These are phyloP conservation scores for Caenorhabditis latens DNA, from an alignment of 1,140 invertebrate species.

Conservation along the genomic window DNA sequence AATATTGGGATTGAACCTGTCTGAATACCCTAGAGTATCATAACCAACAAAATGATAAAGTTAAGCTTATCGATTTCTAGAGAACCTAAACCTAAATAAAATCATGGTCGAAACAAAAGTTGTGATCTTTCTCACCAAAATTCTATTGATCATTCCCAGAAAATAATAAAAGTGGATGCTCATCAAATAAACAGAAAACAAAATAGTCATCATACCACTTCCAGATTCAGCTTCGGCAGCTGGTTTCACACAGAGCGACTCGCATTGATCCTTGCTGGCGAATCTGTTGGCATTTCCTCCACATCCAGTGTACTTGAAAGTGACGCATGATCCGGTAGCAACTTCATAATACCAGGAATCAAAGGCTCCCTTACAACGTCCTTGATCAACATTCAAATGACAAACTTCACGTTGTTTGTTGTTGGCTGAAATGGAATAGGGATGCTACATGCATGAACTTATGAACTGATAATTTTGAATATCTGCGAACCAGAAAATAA, in stretches of 20 bases:
- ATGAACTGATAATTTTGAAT: neutral
- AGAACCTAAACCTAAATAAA: too few relatives aligned
- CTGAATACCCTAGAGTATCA: too few relatives aligned
- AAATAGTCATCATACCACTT: conserved; percentile 28
- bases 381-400: conserved; percentile 73
- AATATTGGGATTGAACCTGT: neutral
- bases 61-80: too few relatives aligned
- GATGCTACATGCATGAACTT: conserved; percentile 19
- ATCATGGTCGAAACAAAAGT: too few relatives aligned
- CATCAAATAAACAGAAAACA: neutral
- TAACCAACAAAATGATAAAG: too few relatives aligned
- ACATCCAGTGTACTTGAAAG: conserved; percentile 84
- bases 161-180: neutral
- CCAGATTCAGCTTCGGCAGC: conserved; percentile 24
- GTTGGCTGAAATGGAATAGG: conserved; percentile 51
- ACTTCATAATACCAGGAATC: conserved; percentile 85
- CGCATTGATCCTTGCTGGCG: conserved; percentile 84
- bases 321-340: conserved; percentile 74
- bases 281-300: conserved; percentile 90
- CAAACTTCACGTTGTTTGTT: conserved; percentile 74
- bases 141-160: neutral
- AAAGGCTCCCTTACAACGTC: conserved; percentile 74
- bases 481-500: neutral
- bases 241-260: conserved; percentile 82
- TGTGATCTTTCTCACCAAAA: neutral